These are phyloP conservation scores for Digitonthophagus gazella DNA, from an alignment of 2,888 invertebrate species.

Conservation along the genomic window DNA sequence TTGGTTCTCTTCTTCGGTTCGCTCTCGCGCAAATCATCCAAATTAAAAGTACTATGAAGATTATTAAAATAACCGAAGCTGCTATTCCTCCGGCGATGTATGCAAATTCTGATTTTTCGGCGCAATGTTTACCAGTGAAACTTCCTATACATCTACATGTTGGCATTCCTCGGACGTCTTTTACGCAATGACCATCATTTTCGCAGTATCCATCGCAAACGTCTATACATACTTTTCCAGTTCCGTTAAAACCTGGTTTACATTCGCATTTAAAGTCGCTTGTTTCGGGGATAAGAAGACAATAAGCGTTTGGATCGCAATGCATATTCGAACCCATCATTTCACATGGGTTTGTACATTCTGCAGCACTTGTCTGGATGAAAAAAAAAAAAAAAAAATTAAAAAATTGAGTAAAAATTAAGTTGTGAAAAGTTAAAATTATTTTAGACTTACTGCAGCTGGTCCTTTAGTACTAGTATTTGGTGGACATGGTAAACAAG, in stretches of 20 bases:
- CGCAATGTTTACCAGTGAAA: constrained; percentile 85
- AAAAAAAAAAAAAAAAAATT: too few species aligned
- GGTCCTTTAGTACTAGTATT: constrained; percentile 84
- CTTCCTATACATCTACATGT: constrained; percentile 89
- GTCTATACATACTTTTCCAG: constrained; percentile 75
- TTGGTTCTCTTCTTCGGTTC: constrained; percentile 85
- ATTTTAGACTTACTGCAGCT: constrained; percentile 67
- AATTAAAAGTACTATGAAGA: constrained; percentile 86
- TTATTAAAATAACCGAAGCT: constrained; percentile 89
- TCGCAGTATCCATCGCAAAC: constrained; percentile 84
- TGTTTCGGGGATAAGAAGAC: constrained; percentile 77
- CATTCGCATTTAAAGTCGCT: constrained; percentile 89
- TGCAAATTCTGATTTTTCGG: constrained; percentile 91
- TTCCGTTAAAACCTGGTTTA: constrained; percentile 89
- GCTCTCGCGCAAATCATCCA: constrained; percentile 97
- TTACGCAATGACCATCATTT: constrained; percentile 86
- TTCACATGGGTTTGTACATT: constrained; percentile 90
- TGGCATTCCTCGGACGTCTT: constrained; percentile 79
- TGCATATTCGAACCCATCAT: constrained; percentile 78
- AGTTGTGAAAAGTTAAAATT: background rate
- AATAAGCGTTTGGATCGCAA: constrained; percentile 85
- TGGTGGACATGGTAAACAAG: constrained; percentile 83
- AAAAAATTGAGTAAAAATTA: constrained; percentile 4
- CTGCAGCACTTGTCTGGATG: constrained; percentile 68
- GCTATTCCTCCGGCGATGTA: constrained; percentile 94